phyloP scores from a whole-genome alignment of 2,797 vertebrate genomes.

The Euphonia xanthogaster region DNA sequence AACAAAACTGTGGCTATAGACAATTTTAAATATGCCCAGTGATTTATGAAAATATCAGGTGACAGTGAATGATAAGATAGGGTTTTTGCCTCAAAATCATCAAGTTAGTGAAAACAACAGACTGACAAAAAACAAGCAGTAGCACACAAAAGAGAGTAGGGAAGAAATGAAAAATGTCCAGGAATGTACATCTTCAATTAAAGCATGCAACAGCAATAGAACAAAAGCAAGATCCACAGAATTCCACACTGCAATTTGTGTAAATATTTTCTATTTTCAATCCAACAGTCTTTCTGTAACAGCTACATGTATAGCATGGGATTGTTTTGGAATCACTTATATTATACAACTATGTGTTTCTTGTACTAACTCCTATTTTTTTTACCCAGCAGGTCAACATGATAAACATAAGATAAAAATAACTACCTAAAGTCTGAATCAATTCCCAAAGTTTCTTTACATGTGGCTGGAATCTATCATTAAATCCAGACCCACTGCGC shows the following conservation, averaged over 20 bases:
- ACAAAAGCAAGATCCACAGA: background rate
- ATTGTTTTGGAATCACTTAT: background rate
- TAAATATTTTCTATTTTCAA: background rate
- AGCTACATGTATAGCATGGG: background rate
- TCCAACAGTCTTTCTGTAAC: background rate
- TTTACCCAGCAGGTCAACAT: background rate
- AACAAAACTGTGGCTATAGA: background rate
- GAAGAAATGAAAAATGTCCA: background rate
- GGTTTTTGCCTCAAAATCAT: background rate
- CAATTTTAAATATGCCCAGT: background rate
- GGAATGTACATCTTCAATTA: background rate
- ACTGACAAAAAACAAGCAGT: background rate
- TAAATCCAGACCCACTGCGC: background rate
- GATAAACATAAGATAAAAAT: background rate
- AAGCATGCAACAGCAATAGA: background rate
- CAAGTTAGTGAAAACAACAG: background rate
- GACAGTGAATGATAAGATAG: background rate
- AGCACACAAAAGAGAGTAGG: background rate
- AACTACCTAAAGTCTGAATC: background rate
- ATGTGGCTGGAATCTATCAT: background rate
- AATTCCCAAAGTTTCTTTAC: background rate
- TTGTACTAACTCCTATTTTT: background rate
- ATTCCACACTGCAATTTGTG: background rate
- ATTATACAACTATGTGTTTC: background rate
- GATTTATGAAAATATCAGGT: background rate